Base-by-base conservation (phyloP, 2,113 vertebrate genomes). In the Parotia lawesii region DNA sequence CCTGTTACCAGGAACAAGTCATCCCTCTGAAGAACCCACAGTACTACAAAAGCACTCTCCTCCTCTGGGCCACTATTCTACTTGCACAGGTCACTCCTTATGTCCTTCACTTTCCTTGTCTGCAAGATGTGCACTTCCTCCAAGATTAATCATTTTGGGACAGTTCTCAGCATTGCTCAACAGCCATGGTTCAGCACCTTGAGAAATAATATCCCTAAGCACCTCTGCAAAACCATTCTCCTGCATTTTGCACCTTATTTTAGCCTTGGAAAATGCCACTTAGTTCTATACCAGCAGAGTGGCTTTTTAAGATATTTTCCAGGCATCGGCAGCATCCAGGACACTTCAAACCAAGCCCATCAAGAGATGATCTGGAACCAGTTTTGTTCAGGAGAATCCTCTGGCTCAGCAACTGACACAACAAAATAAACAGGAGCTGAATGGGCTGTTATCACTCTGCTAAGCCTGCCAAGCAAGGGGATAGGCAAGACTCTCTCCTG, bases 341-440 rank as follows among this genome's bases (percentile, higher is more conserved):
- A 48, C 7, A 25, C 66, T 65, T 90, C 70, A 85, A 89, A 70
- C 23, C 33, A 91, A 92, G 50, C 27, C 40, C 67, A 72, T 47
- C 44, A 25, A 75, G 62, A 89, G 64, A 61, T 33, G 19, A 44
- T 51, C 14, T 75, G n/a, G 58, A 82, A 69, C 23, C 40, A 64
- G 9, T 67, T 93, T 56, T 80, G 50, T 44, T 65, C 54, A 73
- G 42, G 60, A 73, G 6, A 80, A 93, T 56, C 48, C 10, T 82
- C 90, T 65, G 58, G 67, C 85, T 82, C 88, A 92, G 85, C 93
- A 92, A 82, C 75, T 85, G 78, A 85, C 62, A 90, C n/a, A 95
- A 67, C 60, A 87, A 81, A 91, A 57, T 54, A 53, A 47, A 27
- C 3, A n/a, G 66, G 44, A 87, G 62, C 50, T 28, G 20, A 69